Conservation (phyloP, 1,140 invertebrate species). For the Cataglyphis hispanica region DNA sequence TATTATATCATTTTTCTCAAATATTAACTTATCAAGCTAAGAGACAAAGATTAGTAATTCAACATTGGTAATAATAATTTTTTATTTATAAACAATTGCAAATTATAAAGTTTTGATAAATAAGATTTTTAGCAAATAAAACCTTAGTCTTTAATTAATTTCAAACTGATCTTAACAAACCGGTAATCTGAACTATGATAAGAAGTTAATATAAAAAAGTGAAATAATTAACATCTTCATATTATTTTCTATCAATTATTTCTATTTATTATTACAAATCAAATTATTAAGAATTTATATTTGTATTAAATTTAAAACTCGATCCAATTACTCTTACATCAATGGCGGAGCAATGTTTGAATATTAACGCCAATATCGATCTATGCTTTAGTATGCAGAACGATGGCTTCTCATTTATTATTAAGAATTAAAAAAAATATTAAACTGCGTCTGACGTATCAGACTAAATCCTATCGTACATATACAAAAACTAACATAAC, state of each 20-base stretch:
- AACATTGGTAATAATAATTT: conserved; percentile 2
- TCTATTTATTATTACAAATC: no score
- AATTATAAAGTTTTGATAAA: not conserved
- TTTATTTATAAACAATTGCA: conserved; percentile 4
- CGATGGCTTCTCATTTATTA: conserved; percentile 1
- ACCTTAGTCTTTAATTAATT: not conserved
- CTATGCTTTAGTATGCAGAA: conserved; percentile 9
- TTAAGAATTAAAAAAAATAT: conserved; percentile 50
- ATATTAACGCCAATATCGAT: conserved; percentile 25
- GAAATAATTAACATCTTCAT: not conserved
- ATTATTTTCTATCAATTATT: not conserved
- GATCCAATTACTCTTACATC: not conserved
- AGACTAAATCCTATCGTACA: not conserved
- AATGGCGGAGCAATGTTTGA: not conserved
- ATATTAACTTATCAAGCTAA: not conserved
- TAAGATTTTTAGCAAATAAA: not conserved
- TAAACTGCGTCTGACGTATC: not conserved
- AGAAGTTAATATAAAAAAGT: not conserved
- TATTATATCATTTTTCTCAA: not conserved
- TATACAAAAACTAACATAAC: conserved; percentile 1
- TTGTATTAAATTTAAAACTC: conserved; percentile 13
- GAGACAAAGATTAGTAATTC: not conserved
- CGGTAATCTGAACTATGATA: not conserved
- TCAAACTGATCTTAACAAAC: not conserved
- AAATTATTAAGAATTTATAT: not conserved